Conservation (phyloP, 2,113 vertebrate genomes). For the Fulmarus glacialis region DNA sequence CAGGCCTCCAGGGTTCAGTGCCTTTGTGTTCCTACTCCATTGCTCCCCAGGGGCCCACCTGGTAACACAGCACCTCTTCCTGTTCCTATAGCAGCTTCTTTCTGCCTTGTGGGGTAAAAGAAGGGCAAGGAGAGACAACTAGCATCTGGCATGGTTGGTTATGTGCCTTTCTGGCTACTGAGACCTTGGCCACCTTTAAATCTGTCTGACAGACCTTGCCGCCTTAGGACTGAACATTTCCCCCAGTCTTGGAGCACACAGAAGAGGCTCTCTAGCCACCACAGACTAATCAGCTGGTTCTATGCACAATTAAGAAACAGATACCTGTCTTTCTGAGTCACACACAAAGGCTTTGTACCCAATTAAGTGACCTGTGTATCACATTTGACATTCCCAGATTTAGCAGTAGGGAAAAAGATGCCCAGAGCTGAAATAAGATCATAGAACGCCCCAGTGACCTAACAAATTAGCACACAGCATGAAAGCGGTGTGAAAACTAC, state of each 20-base stretch:
- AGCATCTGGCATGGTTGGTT: neutral
- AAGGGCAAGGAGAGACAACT: neutral
- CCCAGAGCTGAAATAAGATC: neutral
- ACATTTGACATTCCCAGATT: neutral
- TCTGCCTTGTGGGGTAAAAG: neutral
- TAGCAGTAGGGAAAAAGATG: neutral
- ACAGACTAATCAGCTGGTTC: neutral
- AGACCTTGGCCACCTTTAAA: neutral
- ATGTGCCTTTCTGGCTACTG: fast-evolving
- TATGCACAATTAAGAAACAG: neutral
- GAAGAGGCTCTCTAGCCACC: neutral
- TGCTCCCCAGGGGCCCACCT: fast-evolving
- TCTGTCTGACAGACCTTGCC: neutral
- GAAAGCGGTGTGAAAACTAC: neutral
- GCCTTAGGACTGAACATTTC: neutral
- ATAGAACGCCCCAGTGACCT: neutral
- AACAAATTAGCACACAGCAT: neutral
- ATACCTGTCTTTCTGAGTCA: neutral
- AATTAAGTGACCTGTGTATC: neutral
- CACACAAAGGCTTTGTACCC: neutral
- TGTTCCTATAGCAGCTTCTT: neutral
- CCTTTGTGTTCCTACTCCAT: neutral
- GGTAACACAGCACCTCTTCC: neutral
- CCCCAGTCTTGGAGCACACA: fast-evolving
- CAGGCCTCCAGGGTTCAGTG: neutral